Evolutionary conservation across 2,797 vertebrate genomes (phyloP), one percentile per base, ranked within the genome.

Genomic region (Zalophus californianus): DNA sequence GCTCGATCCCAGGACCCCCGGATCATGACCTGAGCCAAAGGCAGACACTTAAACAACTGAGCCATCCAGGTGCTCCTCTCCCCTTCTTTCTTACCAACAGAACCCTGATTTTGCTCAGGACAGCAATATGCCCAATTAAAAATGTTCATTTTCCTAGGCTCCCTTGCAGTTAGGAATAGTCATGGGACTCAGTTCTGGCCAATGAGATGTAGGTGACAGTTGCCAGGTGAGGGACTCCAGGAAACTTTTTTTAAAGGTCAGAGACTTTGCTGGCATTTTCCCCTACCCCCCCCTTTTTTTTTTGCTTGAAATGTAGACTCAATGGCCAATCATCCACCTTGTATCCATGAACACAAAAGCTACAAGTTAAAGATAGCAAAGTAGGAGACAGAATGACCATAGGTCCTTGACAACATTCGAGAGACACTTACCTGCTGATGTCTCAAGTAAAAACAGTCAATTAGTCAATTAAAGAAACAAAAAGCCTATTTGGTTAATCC

Each of bases 101-200:
- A 85, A 70, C 29, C 27, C 64, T 29, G 7, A 79, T 83, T 95
- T 87, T 92, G 35, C 50, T 90, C 38, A 82, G 95, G 66, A 83
- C 35, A 91, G 86, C 32, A 20, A 32, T 54, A 38, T 8, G 4
- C 32, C 23, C 48, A 70, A 84, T 78, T 85, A 38, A 66, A 88
- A 91, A 41, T 38, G 54, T 7, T 77, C 27, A 29, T 18, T 10
- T 89, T 85, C 60, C 77, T 29, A 80, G 58, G 64, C 48, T 78
- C 32, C 56, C 64, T 88, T 90, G 35, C 58, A 70, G 5, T 4
- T 80, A 86, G 75, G 6, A 21, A 15, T 90, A 58, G 32, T 11
- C 75, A 54, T 21, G 10, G 54, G 79, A 75, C 44, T 9, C 60
- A 38, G 10, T 70, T 86, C 68, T 92, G 68, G 38, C 80, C 68